phyloP scores from a whole-genome alignment of 2,797 vertebrate genomes.

The Odontamblyopus rebecca region DNA sequence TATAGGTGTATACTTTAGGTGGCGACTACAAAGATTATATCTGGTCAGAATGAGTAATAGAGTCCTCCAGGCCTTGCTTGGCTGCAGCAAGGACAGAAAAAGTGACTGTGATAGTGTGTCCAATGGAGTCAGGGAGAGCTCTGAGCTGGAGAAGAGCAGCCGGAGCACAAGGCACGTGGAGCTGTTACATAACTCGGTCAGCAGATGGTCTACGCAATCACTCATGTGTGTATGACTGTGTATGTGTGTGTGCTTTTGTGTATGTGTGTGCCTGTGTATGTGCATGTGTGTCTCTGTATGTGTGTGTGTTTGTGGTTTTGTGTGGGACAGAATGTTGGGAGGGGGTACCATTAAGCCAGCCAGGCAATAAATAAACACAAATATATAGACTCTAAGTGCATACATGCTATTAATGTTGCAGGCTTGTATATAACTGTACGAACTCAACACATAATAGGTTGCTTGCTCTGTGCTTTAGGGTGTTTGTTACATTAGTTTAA shows the following conservation, averaged over 20 bases:
- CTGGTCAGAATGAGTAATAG: slow-evolving; percentile 55
- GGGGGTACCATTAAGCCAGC: slow-evolving; percentile 50
- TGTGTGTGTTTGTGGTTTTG: slow-evolving; percentile 17
- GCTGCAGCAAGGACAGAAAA: slow-evolving; percentile 21
- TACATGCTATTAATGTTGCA: slow-evolving; percentile 4
- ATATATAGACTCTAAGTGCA: slow-evolving; percentile 21
- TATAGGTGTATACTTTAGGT: slow-evolving; percentile 13
- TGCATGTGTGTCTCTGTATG: slow-evolving; percentile 14
- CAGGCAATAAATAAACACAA: slow-evolving; percentile 50
- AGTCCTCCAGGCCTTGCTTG: slow-evolving; percentile 37
- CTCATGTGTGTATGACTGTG: slow-evolving; percentile 46
- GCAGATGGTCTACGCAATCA: slow-evolving; percentile 73
- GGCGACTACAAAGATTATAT: slow-evolving; percentile 45
- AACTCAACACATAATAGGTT: slow-evolving; percentile 14
- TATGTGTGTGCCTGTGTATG: slow-evolving; percentile 16
- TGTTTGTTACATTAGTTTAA: not conserved
- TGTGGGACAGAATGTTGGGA: slow-evolving; percentile 35
- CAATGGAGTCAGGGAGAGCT: slow-evolving; percentile 48
- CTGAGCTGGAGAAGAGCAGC: slow-evolving; percentile 63
- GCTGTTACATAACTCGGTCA: slow-evolving; percentile 72
- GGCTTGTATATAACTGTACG: slow-evolving; percentile 1
- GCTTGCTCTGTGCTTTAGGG: not conserved
- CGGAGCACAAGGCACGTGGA: slow-evolving; percentile 67
- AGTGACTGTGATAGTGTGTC: slow-evolving; percentile 19
- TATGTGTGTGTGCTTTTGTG: not conserved